These are phyloP conservation scores for Yponomeuta cagnagella DNA, from an alignment of 2,888 invertebrate genomes.

Conservation along the genomic window DNA sequence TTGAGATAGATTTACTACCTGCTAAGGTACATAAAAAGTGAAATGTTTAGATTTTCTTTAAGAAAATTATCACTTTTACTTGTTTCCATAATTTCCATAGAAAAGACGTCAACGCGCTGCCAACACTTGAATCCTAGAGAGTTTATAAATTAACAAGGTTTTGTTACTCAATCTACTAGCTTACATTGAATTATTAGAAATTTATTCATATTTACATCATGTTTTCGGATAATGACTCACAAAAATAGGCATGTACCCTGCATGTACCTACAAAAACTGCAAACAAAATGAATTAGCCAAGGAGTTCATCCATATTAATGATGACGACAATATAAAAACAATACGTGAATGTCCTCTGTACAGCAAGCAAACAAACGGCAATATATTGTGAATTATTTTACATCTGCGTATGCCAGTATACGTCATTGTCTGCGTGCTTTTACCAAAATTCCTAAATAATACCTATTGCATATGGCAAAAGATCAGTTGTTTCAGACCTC, in stretches of 20 bases:
- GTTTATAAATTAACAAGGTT: neutral
- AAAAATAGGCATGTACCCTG: neutral
- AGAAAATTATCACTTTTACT: neutral
- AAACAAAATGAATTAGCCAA: neutral
- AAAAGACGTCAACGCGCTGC: conserved; percentile 2
- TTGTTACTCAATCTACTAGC: neutral
- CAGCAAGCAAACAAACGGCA: neutral
- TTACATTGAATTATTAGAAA: neutral
- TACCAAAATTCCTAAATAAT: neutral
- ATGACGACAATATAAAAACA: neutral
- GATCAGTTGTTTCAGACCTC: neutral
- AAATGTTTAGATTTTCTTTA: neutral
- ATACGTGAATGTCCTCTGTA: neutral
- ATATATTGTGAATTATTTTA: neutral
- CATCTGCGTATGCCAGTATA: neutral
- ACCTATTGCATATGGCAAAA: neutral
- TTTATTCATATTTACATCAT: neutral
- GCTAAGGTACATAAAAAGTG: neutral
- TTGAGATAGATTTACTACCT: neutral
- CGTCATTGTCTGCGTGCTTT: neutral
- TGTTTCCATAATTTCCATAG: neutral
- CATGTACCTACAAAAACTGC: neutral
- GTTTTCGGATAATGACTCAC: neutral
- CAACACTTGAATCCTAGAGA: neutral
- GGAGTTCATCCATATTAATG: neutral